A percentile compares a stretch with the other conserved stretches of the same genome.
phyloP scores from a whole-genome alignment of 2,797 vertebrate genomes.

The Sphenopsis melanotis region DNA sequence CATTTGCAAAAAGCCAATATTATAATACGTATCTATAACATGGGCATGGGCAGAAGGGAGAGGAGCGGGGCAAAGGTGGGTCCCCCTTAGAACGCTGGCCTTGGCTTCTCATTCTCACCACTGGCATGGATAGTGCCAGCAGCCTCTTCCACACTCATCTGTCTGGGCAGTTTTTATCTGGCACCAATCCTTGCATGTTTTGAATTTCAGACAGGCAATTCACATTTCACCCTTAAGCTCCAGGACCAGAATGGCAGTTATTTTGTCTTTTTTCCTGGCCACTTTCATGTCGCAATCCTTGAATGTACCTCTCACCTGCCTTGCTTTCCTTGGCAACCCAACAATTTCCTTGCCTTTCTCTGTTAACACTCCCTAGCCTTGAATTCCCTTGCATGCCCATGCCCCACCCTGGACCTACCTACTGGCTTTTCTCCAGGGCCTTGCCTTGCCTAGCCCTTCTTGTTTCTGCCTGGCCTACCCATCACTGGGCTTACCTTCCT shows the following conservation, averaged over 20 bases:
- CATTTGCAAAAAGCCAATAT: background rate
- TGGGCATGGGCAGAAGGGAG: background rate
- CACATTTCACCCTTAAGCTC: background rate
- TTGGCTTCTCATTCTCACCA: background rate
- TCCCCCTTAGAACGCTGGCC: background rate
- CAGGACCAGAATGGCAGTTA: background rate
- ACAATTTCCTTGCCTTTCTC: background rate
- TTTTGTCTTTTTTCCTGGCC: background rate
- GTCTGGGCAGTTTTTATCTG: background rate
- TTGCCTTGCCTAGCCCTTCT: background rate
- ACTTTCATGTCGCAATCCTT: background rate
- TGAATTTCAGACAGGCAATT: background rate
- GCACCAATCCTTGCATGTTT: background rate
- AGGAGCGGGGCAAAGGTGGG: background rate
- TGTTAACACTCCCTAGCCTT: background rate
- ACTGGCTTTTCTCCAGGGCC: background rate
- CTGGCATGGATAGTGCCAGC: background rate
- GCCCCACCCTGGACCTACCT: background rate
- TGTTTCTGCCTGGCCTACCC: background rate
- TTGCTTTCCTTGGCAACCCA: background rate
- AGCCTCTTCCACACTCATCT: background rate
- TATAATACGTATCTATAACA: background rate
- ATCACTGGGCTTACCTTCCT: background rate
- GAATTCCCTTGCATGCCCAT: background rate
- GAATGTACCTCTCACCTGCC: background rate